phyloP scores from a whole-genome alignment of 1,140 invertebrate genomes.

The Vanessa tameamea region DNA sequence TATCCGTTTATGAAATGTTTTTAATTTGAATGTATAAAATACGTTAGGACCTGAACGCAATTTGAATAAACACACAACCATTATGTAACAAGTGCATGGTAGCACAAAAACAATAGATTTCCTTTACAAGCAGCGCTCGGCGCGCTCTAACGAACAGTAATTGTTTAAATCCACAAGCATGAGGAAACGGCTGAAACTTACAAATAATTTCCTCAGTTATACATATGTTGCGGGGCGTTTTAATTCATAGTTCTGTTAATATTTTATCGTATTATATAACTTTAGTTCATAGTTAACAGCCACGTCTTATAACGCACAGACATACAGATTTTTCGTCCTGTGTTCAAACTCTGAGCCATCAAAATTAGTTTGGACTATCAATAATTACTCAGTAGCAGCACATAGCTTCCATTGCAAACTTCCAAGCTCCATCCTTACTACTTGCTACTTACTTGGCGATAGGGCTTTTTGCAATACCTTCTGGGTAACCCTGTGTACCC shows the following conservation, averaged over 20 bases:
- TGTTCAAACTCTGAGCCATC: too few relatives aligned
- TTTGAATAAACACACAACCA: slow-evolving; percentile 1
- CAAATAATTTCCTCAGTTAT: slow-evolving; percentile 52
- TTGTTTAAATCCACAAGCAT: slow-evolving; percentile 67
- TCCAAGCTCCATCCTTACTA: too few relatives aligned
- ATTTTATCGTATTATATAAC: background rate
- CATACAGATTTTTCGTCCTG: too few relatives aligned
- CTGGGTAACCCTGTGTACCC: too few relatives aligned
- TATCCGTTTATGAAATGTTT: background rate
- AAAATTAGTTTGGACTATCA: too few relatives aligned
- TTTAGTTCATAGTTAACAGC: background rate
- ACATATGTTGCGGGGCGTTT: slow-evolving; percentile 23
- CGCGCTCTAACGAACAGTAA: slow-evolving; percentile 65
- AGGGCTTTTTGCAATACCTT: too few relatives aligned
- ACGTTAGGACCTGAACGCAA: background rate
- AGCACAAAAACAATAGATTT: slow-evolving; percentile 54
- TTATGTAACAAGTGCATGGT: slow-evolving; percentile 14
- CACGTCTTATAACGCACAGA: too few relatives aligned
- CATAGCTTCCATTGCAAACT: too few relatives aligned
- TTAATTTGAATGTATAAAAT: background rate
- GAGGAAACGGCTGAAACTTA: slow-evolving; percentile 47
- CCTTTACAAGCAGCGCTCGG: slow-evolving; percentile 49
- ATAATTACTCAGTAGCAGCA: too few relatives aligned
- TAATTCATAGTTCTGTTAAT: slow-evolving; percentile 8
- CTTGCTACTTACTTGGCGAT: too few relatives aligned